These are phyloP conservation scores for Solea senegalensis DNA, from an alignment of 2,113 vertebrate species.

Conservation along the genomic window DNA sequence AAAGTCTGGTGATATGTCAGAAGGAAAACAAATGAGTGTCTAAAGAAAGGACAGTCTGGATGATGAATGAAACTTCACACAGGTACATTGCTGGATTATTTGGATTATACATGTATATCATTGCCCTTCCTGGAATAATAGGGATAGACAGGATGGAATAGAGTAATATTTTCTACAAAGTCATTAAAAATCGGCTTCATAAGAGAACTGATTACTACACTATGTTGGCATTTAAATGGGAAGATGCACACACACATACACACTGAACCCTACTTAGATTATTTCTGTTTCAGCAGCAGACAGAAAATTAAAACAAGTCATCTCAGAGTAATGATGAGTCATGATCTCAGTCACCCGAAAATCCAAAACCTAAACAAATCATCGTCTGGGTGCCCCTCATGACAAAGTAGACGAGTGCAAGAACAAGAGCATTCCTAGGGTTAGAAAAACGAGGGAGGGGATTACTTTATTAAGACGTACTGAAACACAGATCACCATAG, in stretches of 20 bases:
- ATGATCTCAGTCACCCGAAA: constrained; percentile 77
- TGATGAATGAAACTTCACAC: constrained; percentile 66
- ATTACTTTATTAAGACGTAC: constrained; percentile 86
- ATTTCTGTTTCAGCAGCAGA: constrained; percentile 42
- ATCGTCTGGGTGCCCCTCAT: constrained; percentile 70
- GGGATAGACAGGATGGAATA: constrained; percentile 37
- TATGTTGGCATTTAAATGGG: constrained; percentile 23
- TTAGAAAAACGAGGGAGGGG: constrained; percentile 77
- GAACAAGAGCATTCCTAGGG: constrained; percentile 85
- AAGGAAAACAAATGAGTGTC: constrained; percentile 69
- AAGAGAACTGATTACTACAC: constrained; percentile 8
- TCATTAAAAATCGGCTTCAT: constrained; percentile 12
- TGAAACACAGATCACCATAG: constrained; percentile 79
- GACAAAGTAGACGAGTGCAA: constrained; percentile 78
- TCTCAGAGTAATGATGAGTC: constrained; percentile 81
- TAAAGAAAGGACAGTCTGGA: constrained; percentile 71
- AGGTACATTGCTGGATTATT: constrained; percentile 67
- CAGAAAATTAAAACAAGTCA: constrained; percentile 73
- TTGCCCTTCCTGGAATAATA: constrained; percentile 40
- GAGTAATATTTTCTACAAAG: constrained; percentile 20
- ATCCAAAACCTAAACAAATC: constrained; percentile 82
- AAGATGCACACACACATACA: no score
- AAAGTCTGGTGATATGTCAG: constrained; percentile 72
- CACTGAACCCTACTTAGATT: background rate
- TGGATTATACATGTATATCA: constrained; percentile 65